Evolutionary conservation across 53 echinoderm and acorn worm species (phyloP).

Genomic region (Holothuria leucospilota): DNA sequence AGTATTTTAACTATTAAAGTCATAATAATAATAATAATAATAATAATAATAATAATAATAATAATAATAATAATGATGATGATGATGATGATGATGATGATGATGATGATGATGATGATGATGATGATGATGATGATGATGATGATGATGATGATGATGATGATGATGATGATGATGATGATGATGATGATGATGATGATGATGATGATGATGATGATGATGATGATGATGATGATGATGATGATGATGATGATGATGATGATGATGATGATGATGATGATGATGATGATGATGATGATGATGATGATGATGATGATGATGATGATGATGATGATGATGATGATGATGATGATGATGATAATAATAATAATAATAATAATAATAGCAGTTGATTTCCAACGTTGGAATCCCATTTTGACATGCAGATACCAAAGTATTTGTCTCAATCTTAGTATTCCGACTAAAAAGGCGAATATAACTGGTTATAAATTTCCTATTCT

Average conservation of each 20-base stretch:
- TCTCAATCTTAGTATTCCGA: too few species aligned
- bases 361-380: slow-evolving; percentile 5
- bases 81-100: background rate
- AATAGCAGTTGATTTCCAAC: too few species aligned
- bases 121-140: background rate
- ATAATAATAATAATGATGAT: slow-evolving; percentile 1
- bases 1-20: background rate
- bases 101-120: background rate
- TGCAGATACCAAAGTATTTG: too few species aligned
- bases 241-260: background rate
- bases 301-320: background rate
- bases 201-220: background rate
- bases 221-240: background rate
- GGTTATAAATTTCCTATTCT: too few species aligned
- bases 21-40: slow-evolving; percentile 11
- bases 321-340: background rate
- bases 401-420: too few species aligned
- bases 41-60: slow-evolving; percentile 5
- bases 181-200: background rate
- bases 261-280: background rate
- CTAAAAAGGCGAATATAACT: too few species aligned
- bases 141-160: background rate
- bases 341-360: background rate
- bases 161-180: background rate
- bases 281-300: background rate